Base-by-base conservation (phyloP, 2,888 invertebrate genomes). In the Cantharis rustica region DNA sequence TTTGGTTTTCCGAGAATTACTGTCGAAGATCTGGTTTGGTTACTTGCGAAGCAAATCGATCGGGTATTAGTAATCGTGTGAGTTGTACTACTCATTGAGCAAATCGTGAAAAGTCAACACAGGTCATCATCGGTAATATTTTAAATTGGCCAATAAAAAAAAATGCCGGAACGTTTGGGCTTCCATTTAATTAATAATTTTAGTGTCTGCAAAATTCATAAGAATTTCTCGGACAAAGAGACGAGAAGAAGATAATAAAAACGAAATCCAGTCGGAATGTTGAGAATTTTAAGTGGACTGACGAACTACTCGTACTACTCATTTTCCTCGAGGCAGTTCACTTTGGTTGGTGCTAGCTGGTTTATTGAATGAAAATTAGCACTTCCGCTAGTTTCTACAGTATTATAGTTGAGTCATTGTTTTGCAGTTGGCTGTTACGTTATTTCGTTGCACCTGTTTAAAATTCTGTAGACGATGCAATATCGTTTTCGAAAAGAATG, bases 261-360 rank as follows among this genome's bases (percentile, higher is more conserved):
- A 47, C 1, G n/a, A 47, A 47, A 47, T 47, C 9, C 47, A 1
- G n/a, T 4, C n/a, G 72, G 72, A 68, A 75, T 68, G 75, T 31
- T n/a, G 63, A 31, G 75, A 75, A 75, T 75, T 68, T 75, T 75
- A 75, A 75, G 68, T 75, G 68, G 16, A 16, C 61, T 27, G 20
- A 69, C 47, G 47, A 62, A 66, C 47, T 66, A 66, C 61, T 23
- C 23, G 16, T 70, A 16, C 62, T 71, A 64, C 71, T 70, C 75
- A 47, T 23, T 75, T 69, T 72, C 69, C 72, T 69, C 72, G 75
- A 64, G 64, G 64, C 64, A 66, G n/a, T 66, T 23, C 64, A 47
- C 47, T 47, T 47, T 47, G 47, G 47, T 47, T 47, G 64, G 17
- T 66, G 10, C 64, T 17, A 13, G 23, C 16, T 11, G 17, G 64